Conservation (phyloP, 2,113 vertebrate species). For the Narcine bancroftii region DNA sequence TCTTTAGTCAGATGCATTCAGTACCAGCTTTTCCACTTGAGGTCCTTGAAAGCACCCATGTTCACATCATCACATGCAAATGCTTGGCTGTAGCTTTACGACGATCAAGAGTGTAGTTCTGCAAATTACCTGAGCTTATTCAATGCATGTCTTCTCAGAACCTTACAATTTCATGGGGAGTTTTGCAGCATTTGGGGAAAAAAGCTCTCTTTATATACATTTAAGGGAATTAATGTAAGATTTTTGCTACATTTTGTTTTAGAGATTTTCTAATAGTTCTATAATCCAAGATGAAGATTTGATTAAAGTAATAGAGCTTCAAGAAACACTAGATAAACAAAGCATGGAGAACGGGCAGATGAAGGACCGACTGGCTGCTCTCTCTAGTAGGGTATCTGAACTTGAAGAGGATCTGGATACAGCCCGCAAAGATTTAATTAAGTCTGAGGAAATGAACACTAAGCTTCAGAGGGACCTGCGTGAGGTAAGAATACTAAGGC, state of each 20-base stretch:
- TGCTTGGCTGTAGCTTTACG: not conserved
- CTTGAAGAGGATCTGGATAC: constrained; percentile 94
- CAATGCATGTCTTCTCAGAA: not conserved
- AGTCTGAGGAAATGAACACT: constrained; percentile 83
- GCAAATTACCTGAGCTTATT: not conserved
- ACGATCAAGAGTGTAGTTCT: not conserved
- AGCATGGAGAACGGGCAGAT: constrained; percentile 77
- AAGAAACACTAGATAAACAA: constrained; percentile 81
- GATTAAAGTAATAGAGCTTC: constrained; percentile 75
- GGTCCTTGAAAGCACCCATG: not conserved
- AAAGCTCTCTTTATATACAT: not conserved
- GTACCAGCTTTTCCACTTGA: not conserved
- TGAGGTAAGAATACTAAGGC: constrained; percentile 64
- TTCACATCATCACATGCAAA: not conserved
- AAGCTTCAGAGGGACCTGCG: constrained; percentile 84
- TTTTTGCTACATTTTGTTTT: constrained; percentile 24
- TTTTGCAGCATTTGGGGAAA: not conserved
- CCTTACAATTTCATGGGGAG: not conserved
- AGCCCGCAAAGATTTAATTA: constrained; percentile 87
- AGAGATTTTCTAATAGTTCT: constrained; percentile 82
- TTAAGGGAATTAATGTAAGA: not conserved
- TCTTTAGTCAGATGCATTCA: not conserved
- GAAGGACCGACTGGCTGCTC: constrained; percentile 82
- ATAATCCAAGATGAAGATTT: constrained; percentile 76
- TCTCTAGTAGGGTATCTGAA: constrained; percentile 72